These are phyloP conservation scores for Gymnoscopelus microlampas DNA, from an alignment of 2,797 vertebrate species.

Conservation along the genomic window DNA sequence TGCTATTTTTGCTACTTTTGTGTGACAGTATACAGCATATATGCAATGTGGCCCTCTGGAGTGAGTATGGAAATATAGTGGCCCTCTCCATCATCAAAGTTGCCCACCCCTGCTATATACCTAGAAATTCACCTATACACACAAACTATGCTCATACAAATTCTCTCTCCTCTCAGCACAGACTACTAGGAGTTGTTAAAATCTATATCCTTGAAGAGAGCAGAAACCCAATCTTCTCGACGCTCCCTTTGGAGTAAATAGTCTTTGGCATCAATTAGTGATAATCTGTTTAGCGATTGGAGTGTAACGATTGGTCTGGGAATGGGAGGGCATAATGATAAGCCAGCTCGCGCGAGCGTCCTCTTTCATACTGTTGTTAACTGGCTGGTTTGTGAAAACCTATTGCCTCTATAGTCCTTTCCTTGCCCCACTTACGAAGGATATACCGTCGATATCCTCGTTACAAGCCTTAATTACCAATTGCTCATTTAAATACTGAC, in stretches of 20 bases:
- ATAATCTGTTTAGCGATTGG: conserved; percentile 77
- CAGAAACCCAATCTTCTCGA: conserved; percentile 48
- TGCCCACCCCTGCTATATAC: too few relatives aligned
- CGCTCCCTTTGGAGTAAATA: conserved; percentile 62
- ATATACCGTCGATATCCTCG: conserved; percentile 69
- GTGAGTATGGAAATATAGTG: too few relatives aligned
- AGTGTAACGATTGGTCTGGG: conserved; percentile 73
- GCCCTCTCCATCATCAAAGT: too few relatives aligned
- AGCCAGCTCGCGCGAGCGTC: conserved; percentile 59
- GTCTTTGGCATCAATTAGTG: conserved; percentile 78
- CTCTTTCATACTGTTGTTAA: conserved; percentile 40
- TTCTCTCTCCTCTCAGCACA: neutral
- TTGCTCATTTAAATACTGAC: conserved; percentile 71
- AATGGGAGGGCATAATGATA: conserved; percentile 70
- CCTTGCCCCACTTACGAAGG: conserved; percentile 65
- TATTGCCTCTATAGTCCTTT: conserved; percentile 54
- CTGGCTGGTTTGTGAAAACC: conserved; percentile 68
- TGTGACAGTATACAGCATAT: too few relatives aligned
- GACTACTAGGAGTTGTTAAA: conserved; percentile 28
- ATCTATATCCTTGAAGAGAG: conserved; percentile 42
- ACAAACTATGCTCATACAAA: neutral
- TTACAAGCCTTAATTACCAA: conserved; percentile 68
- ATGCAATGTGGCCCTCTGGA: too few relatives aligned
- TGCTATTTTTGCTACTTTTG: too few relatives aligned
- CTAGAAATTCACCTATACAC: too few relatives aligned